Evolutionary conservation across 2,888 invertebrate genomes (phyloP).

Genomic region (Rapana venosa): DNA sequence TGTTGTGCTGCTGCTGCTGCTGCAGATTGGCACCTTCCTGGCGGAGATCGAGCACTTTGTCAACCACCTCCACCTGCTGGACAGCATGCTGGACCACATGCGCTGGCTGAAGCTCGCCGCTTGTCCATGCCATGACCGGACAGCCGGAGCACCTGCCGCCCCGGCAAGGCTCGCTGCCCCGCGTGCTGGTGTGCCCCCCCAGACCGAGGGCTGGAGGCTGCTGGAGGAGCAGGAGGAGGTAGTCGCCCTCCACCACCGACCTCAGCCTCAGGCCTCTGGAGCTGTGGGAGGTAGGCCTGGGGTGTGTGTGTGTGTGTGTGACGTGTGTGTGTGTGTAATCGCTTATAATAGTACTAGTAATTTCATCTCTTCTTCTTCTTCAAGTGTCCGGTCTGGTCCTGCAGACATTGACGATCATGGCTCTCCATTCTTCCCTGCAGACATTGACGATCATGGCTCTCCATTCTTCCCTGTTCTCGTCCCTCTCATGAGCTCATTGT

Average conservation of each 20-base stretch:
- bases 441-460: too few species aligned
- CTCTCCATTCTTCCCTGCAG: too few species aligned
- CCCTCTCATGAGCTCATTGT: too few species aligned
- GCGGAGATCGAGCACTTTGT: slow-evolving; percentile 14
- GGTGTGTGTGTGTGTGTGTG: too few species aligned
- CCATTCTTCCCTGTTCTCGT: too few species aligned
- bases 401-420: too few species aligned
- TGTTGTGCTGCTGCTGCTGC: too few species aligned
- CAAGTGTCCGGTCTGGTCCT: too few species aligned
- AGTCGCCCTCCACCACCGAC: not conserved
- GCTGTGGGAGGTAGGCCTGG: slow-evolving; percentile 15
- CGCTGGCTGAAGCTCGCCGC: not conserved
- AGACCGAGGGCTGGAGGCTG: not conserved
- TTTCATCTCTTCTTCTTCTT: too few species aligned
- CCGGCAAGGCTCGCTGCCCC: not conserved
- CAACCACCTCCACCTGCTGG: not conserved
- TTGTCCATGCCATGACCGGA: not conserved
- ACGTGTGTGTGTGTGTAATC: too few species aligned
- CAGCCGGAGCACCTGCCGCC: not conserved
- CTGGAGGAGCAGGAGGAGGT: not conserved
- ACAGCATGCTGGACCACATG: not conserved
- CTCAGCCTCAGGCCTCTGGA: not conserved
- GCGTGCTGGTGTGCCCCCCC: slow-evolving; percentile 21
- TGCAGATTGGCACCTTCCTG: slow-evolving; percentile 12
- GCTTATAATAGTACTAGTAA: too few species aligned